Evolutionary conservation across 2,797 vertebrate genomes (phyloP).

Genomic region (Halcyon smyrnensis): DNA sequence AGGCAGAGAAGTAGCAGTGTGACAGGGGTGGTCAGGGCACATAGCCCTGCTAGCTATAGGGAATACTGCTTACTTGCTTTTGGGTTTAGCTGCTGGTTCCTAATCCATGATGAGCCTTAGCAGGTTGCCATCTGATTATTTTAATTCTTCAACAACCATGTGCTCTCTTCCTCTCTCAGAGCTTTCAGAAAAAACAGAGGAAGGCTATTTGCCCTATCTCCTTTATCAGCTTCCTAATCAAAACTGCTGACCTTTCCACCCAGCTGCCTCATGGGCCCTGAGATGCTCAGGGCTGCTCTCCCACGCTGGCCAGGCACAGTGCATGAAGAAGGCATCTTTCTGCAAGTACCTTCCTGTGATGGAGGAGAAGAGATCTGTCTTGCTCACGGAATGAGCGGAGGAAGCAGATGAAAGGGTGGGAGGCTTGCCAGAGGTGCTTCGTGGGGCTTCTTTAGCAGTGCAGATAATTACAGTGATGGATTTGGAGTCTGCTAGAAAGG

Average conservation of each 20-base stretch:
- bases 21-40: not conserved
- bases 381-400: not conserved
- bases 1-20: rapidly evolving
- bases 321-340: not conserved
- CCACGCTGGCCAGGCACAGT: not conserved
- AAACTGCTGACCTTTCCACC: not conserved
- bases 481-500: not conserved
- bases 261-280: not conserved
- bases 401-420: not conserved
- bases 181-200: not conserved
- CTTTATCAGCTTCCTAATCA: not conserved
- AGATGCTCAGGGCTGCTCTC: not conserved
- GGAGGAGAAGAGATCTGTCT: not conserved
- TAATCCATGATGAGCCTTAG: not conserved
- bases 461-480: not conserved
- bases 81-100: not conserved
- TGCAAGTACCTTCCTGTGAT: not conserved
- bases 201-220: rapidly evolving
- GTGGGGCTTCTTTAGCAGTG: not conserved
- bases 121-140: not conserved
- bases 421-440: not conserved
- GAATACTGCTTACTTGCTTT: not conserved
- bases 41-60: not conserved
- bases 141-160: not conserved
- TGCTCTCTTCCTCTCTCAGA: not conserved